These are phyloP conservation scores for Hepsetus odoe DNA, from an alignment of 2,113 vertebrate genomes.

Conservation along the genomic window DNA sequence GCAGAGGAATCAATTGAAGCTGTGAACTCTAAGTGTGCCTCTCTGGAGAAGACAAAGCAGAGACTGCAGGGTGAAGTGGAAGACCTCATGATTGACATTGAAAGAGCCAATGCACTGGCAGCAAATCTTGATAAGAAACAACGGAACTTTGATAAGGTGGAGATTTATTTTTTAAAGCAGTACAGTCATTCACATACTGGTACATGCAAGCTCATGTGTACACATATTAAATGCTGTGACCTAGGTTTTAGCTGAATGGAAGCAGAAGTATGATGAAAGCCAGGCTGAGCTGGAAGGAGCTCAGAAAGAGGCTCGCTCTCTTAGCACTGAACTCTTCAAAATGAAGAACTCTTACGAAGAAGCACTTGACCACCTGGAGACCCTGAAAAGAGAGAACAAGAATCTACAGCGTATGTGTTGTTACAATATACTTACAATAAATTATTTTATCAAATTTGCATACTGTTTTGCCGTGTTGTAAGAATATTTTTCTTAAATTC, in stretches of 20 bases:
- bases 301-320: slow-evolving; percentile 77
- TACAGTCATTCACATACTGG: not conserved
- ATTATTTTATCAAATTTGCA: not conserved
- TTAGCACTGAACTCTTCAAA: slow-evolving; percentile 78
- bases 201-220: not conserved
- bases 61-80: slow-evolving; percentile 73
- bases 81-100: slow-evolving; percentile 68
- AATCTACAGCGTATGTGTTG: slow-evolving; percentile 77
- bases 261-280: slow-evolving; percentile 79
- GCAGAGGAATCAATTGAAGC: slow-evolving; percentile 80
- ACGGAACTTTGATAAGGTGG: slow-evolving; percentile 85
- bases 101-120: slow-evolving; percentile 74
- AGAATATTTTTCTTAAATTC: not conserved
- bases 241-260: slow-evolving; percentile 81
- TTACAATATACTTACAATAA: not conserved
- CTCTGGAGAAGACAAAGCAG: slow-evolving; percentile 86
- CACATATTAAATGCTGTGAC: not conserved
- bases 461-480: not conserved
- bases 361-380: slow-evolving; percentile 74
- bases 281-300: slow-evolving; percentile 79
- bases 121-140: slow-evolving; percentile 80
- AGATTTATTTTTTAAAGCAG: not conserved
- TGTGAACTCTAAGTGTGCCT: slow-evolving; percentile 84
- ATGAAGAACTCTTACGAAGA: slow-evolving; percentile 78
- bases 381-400: slow-evolving; percentile 80